phyloP scores from a whole-genome alignment of 1,140 invertebrate species.

The Chrysopa pallens region DNA sequence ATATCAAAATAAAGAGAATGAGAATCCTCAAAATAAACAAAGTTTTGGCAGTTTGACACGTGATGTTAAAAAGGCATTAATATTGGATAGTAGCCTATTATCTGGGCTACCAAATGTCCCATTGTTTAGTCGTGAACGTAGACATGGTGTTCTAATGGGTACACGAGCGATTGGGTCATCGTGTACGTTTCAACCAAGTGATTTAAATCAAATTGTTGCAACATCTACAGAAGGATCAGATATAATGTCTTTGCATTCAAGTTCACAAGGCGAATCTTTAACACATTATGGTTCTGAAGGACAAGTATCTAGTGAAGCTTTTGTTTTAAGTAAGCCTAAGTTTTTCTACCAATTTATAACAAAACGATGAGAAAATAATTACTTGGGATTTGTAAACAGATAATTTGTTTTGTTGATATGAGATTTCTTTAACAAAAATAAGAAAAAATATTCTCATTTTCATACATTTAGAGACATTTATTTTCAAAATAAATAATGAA shows the following conservation, averaged over 20 bases:
- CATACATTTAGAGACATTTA: too few species aligned
- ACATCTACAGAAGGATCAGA: conserved; percentile 11
- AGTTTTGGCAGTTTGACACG: conserved; percentile 9
- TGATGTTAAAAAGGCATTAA: conserved; percentile 10
- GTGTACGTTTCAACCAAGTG: not conserved
- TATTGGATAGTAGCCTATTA: conserved; percentile 21
- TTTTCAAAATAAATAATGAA: too few species aligned
- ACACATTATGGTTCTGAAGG: conserved; percentile 12
- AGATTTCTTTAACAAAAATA: too few species aligned
- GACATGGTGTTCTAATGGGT: conserved; percentile 51
- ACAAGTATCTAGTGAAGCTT: conserved; percentile 10
- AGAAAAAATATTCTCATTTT: too few species aligned
- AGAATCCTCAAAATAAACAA: conserved; percentile 34
- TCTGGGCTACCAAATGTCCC: conserved; percentile 14
- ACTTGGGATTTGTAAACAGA: too few species aligned
- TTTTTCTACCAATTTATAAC: too few species aligned
- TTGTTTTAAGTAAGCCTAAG: conserved; percentile 15
- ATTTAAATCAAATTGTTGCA: not conserved
- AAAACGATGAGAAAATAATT: too few species aligned
- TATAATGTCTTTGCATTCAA: conserved; percentile 16
- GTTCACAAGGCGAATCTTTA: conserved; percentile 8
- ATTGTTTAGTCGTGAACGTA: conserved; percentile 21
- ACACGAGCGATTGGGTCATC: conserved; percentile 34
- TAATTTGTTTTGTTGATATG: too few species aligned
- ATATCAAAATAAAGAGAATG: conserved; percentile 48